A percentile compares a stretch with the other conserved stretches of the same genome.
Evolutionary conservation across 37 sponge, comb jelly and placozoan species (phyloP).

Genomic region (Beroe forskalii): DNA sequence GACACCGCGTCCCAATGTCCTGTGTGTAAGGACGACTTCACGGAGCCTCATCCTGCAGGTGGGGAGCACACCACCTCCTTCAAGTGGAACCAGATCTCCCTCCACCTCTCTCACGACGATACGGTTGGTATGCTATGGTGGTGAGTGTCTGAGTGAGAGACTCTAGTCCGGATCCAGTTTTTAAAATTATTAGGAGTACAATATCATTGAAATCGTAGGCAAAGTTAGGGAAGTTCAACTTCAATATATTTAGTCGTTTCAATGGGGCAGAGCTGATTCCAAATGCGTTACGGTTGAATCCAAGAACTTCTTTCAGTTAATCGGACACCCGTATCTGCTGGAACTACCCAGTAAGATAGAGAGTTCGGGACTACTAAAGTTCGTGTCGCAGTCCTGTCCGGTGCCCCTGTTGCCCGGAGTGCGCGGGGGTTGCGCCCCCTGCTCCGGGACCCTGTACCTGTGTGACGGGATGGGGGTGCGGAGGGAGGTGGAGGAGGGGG

Average conservation of each 20-base stretch:
- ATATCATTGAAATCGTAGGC: no score
- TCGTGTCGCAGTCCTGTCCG: neutral
- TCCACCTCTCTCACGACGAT: neutral
- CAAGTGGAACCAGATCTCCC: conserved; percentile 13
- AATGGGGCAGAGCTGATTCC: no score
- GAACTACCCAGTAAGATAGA: conserved; percentile 49
- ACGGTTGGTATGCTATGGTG: neutral
- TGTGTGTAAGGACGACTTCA: conserved; percentile 23
- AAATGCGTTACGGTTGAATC: no score
- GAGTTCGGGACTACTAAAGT: neutral
- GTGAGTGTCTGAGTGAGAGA: no score
- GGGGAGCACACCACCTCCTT: neutral
- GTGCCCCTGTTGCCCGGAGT: neutral
- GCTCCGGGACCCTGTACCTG: neutral
- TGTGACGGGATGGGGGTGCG: neutral
- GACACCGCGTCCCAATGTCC: conserved; percentile 3
- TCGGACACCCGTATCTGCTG: conserved; percentile 46
- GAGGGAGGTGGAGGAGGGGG: conserved; percentile 4
- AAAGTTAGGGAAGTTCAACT: no score
- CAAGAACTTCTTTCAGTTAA: conserved; percentile 18
- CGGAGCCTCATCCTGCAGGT: conserved; percentile 5
- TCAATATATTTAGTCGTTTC: no score
- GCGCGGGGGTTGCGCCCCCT: no score
- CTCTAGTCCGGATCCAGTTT: no score
- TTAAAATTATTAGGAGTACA: no score